Evolutionary conservation across 2,797 vertebrate genomes (phyloP).

Genomic region (Okamejei kenojei): DNA sequence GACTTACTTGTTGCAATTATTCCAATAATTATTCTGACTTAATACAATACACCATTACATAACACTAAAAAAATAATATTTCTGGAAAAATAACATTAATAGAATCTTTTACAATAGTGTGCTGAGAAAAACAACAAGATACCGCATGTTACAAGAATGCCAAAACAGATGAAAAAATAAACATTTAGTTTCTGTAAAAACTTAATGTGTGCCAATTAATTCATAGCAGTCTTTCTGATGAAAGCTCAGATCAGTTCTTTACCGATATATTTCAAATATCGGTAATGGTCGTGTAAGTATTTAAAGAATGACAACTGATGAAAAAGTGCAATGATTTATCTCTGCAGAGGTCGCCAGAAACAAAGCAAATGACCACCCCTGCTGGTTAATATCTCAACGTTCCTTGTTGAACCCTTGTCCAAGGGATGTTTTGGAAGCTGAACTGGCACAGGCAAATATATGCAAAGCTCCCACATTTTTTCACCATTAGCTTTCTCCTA

Average conservation of each 20-base stretch:
- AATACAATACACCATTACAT: conserved; percentile 26
- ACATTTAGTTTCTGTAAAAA: conserved; percentile 28
- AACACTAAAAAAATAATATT: conserved; percentile 36
- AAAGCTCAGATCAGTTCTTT: not conserved
- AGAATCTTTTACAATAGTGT: conserved; percentile 32
- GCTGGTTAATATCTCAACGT: not conserved
- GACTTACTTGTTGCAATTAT: conserved; percentile 29
- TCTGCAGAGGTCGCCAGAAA: not conserved
- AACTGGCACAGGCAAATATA: not conserved
- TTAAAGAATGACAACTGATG: not conserved
- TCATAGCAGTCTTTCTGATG: not conserved
- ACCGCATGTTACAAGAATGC: conserved; percentile 15
- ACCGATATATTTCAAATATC: not conserved
- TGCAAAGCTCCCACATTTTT: not conserved
- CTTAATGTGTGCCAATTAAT: conserved; percentile 17
- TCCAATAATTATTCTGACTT: conserved; percentile 17
- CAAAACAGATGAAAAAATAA: conserved; percentile 31
- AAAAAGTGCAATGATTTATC: conserved; percentile 13
- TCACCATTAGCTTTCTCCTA: not conserved
- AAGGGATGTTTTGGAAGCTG: not conserved
- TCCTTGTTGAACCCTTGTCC: not conserved
- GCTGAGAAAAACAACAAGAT: conserved; percentile 18
- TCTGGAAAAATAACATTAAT: conserved; percentile 35
- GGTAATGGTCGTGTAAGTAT: not conserved
- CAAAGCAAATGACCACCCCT: not conserved